Percentiles rank a stretch among this genome's conserved stretches.
Evolutionary conservation across 2,797 vertebrate genomes (phyloP).

Genomic region (Microctenopoma stevenorrisi): DNA sequence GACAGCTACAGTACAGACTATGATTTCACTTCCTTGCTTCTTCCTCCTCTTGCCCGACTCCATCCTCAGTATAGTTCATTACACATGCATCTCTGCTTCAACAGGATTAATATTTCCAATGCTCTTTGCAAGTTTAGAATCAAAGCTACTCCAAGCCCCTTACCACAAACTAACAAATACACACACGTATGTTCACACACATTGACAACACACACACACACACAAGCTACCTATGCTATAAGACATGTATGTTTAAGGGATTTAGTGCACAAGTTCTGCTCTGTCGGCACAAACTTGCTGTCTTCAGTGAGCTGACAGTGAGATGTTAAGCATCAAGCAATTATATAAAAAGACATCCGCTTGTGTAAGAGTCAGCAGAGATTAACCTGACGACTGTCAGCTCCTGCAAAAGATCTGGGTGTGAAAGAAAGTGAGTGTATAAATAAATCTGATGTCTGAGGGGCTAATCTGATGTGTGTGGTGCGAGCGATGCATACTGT

Average conservation of each 20-base stretch:
- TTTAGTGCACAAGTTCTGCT: slow-evolving; percentile 32
- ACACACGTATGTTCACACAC: slow-evolving; percentile 1
- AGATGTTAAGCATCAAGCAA: slow-evolving; percentile 62
- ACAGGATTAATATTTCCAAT: slow-evolving; percentile 73
- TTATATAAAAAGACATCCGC: slow-evolving; percentile 76
- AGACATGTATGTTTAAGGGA: slow-evolving; percentile 41
- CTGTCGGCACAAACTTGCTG: slow-evolving; percentile 36
- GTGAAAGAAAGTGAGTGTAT: slow-evolving; percentile 68
- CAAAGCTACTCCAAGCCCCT: slow-evolving; percentile 56
- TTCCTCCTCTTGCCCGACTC: slow-evolving; percentile 35
- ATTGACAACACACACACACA: slow-evolving; percentile 6
- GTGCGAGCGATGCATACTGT: slow-evolving; percentile 36
- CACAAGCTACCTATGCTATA: slow-evolving; percentile 7
- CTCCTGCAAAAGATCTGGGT: slow-evolving; percentile 62
- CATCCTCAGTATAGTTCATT: slow-evolving; percentile 53
- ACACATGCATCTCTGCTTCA: slow-evolving; percentile 58
- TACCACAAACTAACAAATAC: slow-evolving; percentile 29
- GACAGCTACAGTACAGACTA: slow-evolving; percentile 46
- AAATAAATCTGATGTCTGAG: slow-evolving; percentile 73
- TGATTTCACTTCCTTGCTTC: slow-evolving; percentile 39
- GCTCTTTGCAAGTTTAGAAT: slow-evolving; percentile 58
- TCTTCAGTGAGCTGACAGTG: slow-evolving; percentile 62
- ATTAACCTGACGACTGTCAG: slow-evolving; percentile 83
- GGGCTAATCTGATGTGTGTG: slow-evolving; percentile 69
- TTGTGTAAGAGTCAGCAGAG: slow-evolving; percentile 78